Evolutionary conservation across 2,113 vertebrate species (phyloP), one percentile per base, ranked within the genome.

Genomic region (Alligator sinensis): DNA sequence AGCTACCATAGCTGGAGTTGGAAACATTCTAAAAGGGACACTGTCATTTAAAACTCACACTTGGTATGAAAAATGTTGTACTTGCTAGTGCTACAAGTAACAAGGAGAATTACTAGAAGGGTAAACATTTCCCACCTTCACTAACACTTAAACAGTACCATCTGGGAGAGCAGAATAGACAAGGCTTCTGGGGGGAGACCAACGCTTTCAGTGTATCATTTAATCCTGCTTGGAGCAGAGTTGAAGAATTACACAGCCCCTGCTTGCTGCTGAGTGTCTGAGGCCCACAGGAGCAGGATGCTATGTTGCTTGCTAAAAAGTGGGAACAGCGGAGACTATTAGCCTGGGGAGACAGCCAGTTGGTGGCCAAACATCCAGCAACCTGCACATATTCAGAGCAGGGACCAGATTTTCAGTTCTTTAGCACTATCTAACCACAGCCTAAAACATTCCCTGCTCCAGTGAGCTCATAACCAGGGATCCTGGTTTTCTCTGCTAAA

Each of bases 1-100:
- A 96, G 88, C 92, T 78, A 95, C 95, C 80, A 81, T 93, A 95
- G 89, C 94, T 94, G 86, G 91, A 94, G 79, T 17, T 95, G 95
- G 92, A 94, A 96, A 86, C 88, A 81, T 89, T 97, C 94, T 77
- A 79, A 85, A 92, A 89, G 78, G 96, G 87, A 91, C 89, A 95
- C 89, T 61, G 14, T 77, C 88, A 80, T 91, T 68, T 77, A 83
- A 92, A 75, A 82, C 90, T 87, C 87, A 88, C 87, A 88, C 82
- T 94, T 81, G 87, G 89, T 96, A 90, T 79, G 87, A 87, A 95
- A 47, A 92, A 87, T 68, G 54, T 10, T 2, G 74, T 66, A 64
- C 77, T 89, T 78, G 82, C 92, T 90, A 82, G 83, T 4, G 0
- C 91, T 84, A 66, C 80, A 95, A 91, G 86, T 4, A 87, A 58